Conservation (phyloP, 2,888 invertebrate genomes). For the Arge pagana region DNA sequence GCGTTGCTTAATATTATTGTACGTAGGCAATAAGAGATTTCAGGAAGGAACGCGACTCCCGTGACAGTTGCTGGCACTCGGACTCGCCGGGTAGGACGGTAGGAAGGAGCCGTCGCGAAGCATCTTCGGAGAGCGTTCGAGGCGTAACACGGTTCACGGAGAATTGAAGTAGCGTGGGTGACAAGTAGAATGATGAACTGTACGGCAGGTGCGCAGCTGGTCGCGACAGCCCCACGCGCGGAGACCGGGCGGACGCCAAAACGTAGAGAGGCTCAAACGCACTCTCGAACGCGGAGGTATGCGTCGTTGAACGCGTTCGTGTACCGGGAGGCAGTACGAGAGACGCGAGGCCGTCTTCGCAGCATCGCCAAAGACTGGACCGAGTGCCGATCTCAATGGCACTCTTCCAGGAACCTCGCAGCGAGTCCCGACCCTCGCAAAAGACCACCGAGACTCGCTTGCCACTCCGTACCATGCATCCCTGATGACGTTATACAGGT, state of each 20-base stretch:
- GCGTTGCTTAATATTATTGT: no score
- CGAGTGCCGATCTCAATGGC: constrained; percentile 21
- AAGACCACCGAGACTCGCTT: constrained; percentile 10
- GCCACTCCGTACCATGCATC: constrained; percentile 15
- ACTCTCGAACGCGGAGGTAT: constrained; percentile 16
- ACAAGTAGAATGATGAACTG: constrained; percentile 55
- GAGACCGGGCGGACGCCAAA: constrained; percentile 7
- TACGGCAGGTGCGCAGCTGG: constrained; percentile 51
- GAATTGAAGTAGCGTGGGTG: constrained; percentile 58
- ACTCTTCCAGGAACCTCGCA: constrained; percentile 18
- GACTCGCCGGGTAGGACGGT: no score
- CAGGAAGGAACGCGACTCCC: no score
- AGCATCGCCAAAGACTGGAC: constrained; percentile 6
- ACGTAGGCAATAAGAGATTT: no score
- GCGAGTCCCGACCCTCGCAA: constrained; percentile 15
- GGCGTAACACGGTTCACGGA: constrained; percentile 55
- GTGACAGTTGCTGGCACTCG: no score
- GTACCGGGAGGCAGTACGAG: not conserved
- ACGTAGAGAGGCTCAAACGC: constrained; percentile 15
- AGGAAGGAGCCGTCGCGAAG: no score
- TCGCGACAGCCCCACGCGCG: constrained; percentile 12
- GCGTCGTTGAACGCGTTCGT: constrained; percentile 21
- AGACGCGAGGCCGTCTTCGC: not conserved
- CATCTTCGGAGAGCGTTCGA: constrained; percentile 42
- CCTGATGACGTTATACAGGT: constrained; percentile 20